Evolutionary conservation across 2,888 invertebrate species (phyloP).

Genomic region (Callyntrura sp.): DNA sequence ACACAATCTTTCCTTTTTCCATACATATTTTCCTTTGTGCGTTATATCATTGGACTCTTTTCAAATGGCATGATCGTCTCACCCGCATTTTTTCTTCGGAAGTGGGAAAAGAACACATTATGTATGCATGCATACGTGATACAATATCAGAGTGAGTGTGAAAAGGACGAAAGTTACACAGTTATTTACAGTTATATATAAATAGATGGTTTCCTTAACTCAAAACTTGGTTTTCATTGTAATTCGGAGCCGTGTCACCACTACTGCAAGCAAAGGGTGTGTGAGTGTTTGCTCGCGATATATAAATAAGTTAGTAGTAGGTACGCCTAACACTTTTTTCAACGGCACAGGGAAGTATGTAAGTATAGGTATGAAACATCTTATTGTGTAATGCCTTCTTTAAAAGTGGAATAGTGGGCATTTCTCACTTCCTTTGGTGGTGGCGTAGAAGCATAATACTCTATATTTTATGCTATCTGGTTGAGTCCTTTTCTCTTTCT

Average conservation of each 20-base stretch:
- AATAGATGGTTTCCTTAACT: slow-evolving; percentile 42
- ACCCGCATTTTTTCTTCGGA: not conserved
- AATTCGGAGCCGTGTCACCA: slow-evolving; percentile 71
- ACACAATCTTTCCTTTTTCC: slow-evolving; percentile 35
- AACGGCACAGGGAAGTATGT: no score
- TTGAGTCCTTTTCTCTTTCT: slow-evolving; percentile 56
- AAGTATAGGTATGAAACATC: not conserved
- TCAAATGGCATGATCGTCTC: slow-evolving; percentile 23
- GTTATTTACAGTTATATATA: slow-evolving; percentile 28
- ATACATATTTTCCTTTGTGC: not conserved
- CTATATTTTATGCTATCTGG: slow-evolving; percentile 74
- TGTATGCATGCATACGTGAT: slow-evolving; percentile 53
- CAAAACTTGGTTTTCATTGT: slow-evolving; percentile 65
- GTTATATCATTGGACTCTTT: not conserved
- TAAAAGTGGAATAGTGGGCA: slow-evolving; percentile 54
- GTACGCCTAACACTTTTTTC: not conserved
- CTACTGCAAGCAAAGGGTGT: not conserved
- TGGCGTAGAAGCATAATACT: slow-evolving; percentile 52
- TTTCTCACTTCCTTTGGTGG: slow-evolving; percentile 50
- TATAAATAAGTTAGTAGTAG: not conserved
- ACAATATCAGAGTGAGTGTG: not conserved
- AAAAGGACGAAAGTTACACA: not conserved
- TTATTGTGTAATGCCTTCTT: slow-evolving; percentile 39
- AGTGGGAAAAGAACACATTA: slow-evolving; percentile 17
- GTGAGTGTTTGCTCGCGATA: not conserved